A percentile compares a stretch with the other conserved stretches of the same genome.
Conservation (phyloP, 2,888 invertebrate species). For the Platynereis dumerilii region DNA sequence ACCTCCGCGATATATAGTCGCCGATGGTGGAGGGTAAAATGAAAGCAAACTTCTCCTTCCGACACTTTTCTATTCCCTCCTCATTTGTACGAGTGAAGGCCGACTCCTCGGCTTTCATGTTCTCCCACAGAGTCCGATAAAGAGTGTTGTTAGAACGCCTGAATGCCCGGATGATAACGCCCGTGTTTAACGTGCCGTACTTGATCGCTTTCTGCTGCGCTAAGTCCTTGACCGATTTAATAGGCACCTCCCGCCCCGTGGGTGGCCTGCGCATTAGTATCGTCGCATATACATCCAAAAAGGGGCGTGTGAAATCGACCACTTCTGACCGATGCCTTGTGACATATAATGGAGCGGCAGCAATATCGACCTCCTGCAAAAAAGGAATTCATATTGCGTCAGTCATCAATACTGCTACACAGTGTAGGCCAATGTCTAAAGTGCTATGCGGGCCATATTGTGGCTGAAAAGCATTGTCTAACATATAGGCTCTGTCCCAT, state of each 20-base stretch:
- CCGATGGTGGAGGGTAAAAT: conserved; percentile 37
- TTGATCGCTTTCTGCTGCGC: conserved; percentile 24
- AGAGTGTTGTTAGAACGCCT: conserved; percentile 31
- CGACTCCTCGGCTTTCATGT: conserved; percentile 27
- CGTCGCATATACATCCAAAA: conserved; percentile 34
- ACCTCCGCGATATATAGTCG: conserved; percentile 32
- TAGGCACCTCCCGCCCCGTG: conserved; percentile 6
- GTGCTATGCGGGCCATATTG: no score
- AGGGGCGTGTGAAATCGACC: conserved; percentile 35
- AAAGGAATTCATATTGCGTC: background rate
- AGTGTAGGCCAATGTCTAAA: no score
- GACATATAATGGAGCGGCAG: conserved; percentile 36
- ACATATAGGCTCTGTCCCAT: no score
- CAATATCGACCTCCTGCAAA: conserved; percentile 35
- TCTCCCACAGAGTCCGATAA: conserved; percentile 27
- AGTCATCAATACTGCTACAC: background rate
- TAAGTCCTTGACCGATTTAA: conserved; percentile 27
- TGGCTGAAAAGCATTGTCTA: no score
- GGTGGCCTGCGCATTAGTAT: conserved; percentile 28
- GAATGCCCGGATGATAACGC: conserved; percentile 33
- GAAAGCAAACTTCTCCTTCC: conserved; percentile 33
- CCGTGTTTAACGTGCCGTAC: conserved; percentile 35
- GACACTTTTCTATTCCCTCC: conserved; percentile 33
- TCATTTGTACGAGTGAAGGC: conserved; percentile 36
- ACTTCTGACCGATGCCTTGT: conserved; percentile 32